Base-by-base conservation (phyloP, 2,797 vertebrate genomes). In the Anabacerthia variegaticeps region DNA sequence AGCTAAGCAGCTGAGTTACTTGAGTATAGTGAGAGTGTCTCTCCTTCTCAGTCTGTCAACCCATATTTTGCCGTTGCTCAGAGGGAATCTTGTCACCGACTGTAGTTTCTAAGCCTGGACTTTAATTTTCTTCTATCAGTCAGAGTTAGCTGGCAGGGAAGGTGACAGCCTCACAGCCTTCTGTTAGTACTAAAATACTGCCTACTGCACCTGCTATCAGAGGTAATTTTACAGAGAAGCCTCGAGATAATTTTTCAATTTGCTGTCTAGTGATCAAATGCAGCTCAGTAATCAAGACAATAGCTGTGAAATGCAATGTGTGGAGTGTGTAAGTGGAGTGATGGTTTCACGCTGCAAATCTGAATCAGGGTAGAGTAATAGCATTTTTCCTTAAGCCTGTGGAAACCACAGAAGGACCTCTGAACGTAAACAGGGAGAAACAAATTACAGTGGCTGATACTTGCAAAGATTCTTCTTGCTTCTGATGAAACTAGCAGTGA, bases 231-330 rank as follows among this genome's bases (percentile, higher is more conserved):
- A 89, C 71, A 73, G 43, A 88, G 89, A 92, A 96, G 91, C 86
- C 91, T 73, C 43, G 82, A 92, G 96, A 97, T 94, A 95, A 96
- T 94, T 96, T 96, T 95, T 95, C 96, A 95, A 93, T 96, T 96
- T 97, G 76, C 90, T 95, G 86, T 92, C 92, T 72, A 90, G 88
- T 89, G 89, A 95, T 96, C 95, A 92, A 91, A 96, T 96, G 91
- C 71, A 92, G 81, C 81, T 91, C 96, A 96, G 85, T 89, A 93
- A 96, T 96, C 96, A 94, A 95, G 90, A 96, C 90, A 72, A 92
- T 74, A 78, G 79, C 91, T 95, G 21, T 39, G 79, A 91, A 89
- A 93, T n/a, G 27, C 74, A 49, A 74, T 6, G 51, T 69, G 61
- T 65, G 69, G 77, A 90, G 52, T 56, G 52, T 71, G 3, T 90